Conservation (phyloP, 2,797 vertebrate genomes). For the Rallus crepitans region DNA sequence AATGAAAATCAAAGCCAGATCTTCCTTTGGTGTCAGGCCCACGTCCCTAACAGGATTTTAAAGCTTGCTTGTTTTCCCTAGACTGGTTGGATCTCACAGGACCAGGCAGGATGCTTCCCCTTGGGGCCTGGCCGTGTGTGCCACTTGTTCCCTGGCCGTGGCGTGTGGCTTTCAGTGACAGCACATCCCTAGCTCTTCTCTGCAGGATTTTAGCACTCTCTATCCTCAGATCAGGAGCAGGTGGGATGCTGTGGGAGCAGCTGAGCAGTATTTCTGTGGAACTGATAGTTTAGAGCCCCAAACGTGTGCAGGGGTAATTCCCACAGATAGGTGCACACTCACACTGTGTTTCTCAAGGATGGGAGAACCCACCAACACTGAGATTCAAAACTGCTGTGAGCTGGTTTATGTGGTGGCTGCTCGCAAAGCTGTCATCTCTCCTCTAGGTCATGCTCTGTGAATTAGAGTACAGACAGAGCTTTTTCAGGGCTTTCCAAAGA, state of each 20-base stretch:
- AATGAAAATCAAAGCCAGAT: background rate
- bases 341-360: background rate
- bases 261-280: background rate
- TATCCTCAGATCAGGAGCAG: background rate
- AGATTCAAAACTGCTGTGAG: background rate
- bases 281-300: background rate
- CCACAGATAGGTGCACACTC: background rate
- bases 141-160: background rate
- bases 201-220: background rate
- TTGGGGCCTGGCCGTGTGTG: background rate
- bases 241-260: background rate
- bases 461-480: background rate
- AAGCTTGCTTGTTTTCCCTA: background rate
- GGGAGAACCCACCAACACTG: accelerated
- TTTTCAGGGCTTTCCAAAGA: background rate
- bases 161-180: background rate
- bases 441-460: background rate
- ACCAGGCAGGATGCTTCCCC: background rate
- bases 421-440: background rate
- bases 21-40: background rate
- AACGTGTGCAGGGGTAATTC: background rate
- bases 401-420: background rate
- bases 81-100: background rate
- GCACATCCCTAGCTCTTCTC: background rate
- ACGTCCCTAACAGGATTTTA: background rate